phyloP scores from a whole-genome alignment of 2,888 invertebrate genomes.

The Chirona hameri region DNA sequence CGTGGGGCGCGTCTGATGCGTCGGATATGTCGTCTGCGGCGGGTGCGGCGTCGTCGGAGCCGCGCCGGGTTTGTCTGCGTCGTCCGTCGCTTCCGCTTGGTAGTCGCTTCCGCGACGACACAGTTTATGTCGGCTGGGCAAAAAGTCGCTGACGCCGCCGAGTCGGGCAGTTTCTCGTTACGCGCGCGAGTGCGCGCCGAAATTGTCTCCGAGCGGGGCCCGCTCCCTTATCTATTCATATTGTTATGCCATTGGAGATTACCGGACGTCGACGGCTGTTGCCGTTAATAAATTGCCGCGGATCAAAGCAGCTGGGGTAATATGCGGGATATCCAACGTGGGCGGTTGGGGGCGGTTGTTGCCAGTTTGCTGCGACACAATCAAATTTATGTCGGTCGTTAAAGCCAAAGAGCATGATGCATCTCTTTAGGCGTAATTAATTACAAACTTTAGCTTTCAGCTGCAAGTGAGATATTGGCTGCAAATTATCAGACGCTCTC shows the following conservation, averaged over 20 bases:
- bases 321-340: neutral
- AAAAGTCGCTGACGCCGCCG: neutral
- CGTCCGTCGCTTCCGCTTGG: too few relatives aligned
- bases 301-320: neutral
- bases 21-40: too few relatives aligned
- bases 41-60: too few relatives aligned
- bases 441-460: too few relatives aligned
- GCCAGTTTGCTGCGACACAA: neutral
- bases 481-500: too few relatives aligned
- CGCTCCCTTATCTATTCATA: slow-evolving; percentile 4
- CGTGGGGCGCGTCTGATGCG: too few relatives aligned
- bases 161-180: neutral
- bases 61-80: too few relatives aligned
- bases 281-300: neutral
- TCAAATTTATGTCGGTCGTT: too few relatives aligned
- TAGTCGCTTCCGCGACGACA: too few relatives aligned
- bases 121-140: neutral
- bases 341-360: neutral
- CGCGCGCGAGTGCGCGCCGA: neutral
- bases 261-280: neutral
- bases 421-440: too few relatives aligned
- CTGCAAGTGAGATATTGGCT: too few relatives aligned
- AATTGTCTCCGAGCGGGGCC: neutral
- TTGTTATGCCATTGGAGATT: neutral
- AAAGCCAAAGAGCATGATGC: too few relatives aligned